Conservation (phyloP, 2,113 vertebrate genomes). For the Cephalopterus ornatus region DNA sequence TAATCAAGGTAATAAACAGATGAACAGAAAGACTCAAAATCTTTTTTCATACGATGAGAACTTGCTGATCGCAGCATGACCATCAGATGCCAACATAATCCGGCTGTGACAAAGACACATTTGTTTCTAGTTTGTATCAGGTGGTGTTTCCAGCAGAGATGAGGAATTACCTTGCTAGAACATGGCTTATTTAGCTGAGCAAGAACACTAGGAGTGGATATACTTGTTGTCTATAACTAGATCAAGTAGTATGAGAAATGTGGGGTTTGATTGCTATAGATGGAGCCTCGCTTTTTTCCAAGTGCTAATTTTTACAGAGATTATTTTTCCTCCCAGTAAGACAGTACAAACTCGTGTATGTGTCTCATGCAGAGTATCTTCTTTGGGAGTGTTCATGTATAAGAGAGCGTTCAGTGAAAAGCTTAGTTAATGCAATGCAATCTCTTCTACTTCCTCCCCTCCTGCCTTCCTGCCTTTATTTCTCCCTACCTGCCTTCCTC, state of each 20-base stretch:
- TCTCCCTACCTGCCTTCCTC: background rate
- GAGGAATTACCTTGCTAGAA: background rate
- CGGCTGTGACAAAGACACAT: constrained; percentile 28
- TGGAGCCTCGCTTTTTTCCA: background rate
- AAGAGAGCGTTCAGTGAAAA: background rate
- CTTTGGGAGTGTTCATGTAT: accelerated
- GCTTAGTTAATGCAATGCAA: background rate
- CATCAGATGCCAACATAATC: background rate
- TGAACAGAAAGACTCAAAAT: background rate
- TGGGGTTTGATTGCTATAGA: background rate
- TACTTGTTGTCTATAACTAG: background rate
- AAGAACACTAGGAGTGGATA: background rate
- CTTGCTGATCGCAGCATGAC: constrained; percentile 5
- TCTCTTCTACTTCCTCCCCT: background rate
- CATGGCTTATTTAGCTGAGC: background rate
- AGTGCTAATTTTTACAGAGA: background rate
- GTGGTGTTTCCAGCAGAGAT: constrained; percentile 24
- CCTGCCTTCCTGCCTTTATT: background rate
- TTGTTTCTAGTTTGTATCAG: background rate
- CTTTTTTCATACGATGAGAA: background rate
- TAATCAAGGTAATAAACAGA: background rate
- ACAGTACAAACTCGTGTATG: background rate
- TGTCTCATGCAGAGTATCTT: background rate
- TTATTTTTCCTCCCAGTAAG: background rate
- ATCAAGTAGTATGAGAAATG: background rate